Evolutionary conservation across 2,113 vertebrate species (phyloP), one percentile per base, ranked within the genome.

Genomic region (Blennius ocellaris): DNA sequence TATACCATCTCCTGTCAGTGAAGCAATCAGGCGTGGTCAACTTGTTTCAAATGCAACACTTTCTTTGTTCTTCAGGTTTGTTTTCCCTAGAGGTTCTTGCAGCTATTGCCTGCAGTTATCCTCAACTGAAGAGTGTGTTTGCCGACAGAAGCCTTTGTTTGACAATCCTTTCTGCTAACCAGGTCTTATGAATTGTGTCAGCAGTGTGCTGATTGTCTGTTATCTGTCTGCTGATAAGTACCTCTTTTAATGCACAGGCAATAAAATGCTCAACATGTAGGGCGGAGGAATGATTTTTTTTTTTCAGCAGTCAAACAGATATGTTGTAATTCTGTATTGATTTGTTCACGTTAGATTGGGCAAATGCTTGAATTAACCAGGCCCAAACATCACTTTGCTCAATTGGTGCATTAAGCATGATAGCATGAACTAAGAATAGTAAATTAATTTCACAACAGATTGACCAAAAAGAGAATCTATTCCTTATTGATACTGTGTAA

Each of bases 141-240:
- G 92, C 89, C 79, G 41, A 91, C 90, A 90, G 89, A 87, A 92
- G 87, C 85, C 81, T 87, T 88, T 94, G 92, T 94, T 93, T 93
- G 92, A 90, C 85, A 69, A 86, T 76, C 87, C 88, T 90, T 88
- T 91, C 82, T 87, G 85, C 79, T 81, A 77, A 79, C 77, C 16
- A 8, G 69, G 81, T 80, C 88, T 92, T 81, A 92, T 93, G 92
- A 94, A 92, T 92, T 92, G 89, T 92, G 92, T 92, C 92, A 93
- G 92, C 92, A 91, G 87, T 78, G 66, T 73, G 71, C 79, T 67
- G 83, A 86, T 91, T 91, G 88, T 86, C 80, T 83, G 90, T 93
- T 94, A 94, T 94, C 93, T 90, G 80, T 79, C 43, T 67, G 74
- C 76, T 83, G 87, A 92, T 94, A 93, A 93, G 93, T 90, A 81